Evolutionary conservation across 2,113 vertebrate species (phyloP).

Genomic region (Onychostruthus taczanowskii): DNA sequence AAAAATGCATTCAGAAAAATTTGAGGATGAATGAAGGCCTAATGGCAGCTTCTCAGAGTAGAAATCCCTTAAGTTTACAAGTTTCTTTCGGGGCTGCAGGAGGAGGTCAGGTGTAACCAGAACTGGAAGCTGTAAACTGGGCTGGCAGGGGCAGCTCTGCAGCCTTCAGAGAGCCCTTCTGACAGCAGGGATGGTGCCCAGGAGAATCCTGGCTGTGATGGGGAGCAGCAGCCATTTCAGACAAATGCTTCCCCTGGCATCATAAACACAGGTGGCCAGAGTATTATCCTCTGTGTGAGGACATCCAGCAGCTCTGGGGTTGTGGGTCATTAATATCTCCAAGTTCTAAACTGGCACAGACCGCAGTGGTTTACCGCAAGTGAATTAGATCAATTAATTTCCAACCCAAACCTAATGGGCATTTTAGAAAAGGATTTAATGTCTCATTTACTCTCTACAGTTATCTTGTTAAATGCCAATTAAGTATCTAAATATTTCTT

Average conservation of each 20-base stretch:
- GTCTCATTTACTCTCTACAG: conserved; percentile 80
- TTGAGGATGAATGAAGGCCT: neutral
- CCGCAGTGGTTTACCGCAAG: conserved; percentile 71
- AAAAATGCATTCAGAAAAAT: neutral
- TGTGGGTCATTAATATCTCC: conserved; percentile 36
- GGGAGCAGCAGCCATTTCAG: neutral
- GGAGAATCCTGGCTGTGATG: neutral
- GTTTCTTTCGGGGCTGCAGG: neutral
- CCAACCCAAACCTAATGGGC: conserved; percentile 77
- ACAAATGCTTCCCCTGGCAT: neutral
- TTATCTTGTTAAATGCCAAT: conserved; percentile 83
- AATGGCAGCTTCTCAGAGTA: neutral
- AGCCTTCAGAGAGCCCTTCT: neutral
- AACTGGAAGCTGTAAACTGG: neutral
- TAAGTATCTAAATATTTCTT: conserved; percentile 84
- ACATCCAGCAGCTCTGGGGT: neutral
- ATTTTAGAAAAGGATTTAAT: conserved; percentile 82
- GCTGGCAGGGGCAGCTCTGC: neutral
- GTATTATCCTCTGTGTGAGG: neutral
- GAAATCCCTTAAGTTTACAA: neutral
- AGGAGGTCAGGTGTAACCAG: neutral
- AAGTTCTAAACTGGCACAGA: conserved; percentile 50
- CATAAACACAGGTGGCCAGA: neutral
- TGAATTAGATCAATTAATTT: conserved; percentile 81
- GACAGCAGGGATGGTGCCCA: accelerated